Conservation (phyloP, 2,888 invertebrate species). For the Leucophenga montana region DNA sequence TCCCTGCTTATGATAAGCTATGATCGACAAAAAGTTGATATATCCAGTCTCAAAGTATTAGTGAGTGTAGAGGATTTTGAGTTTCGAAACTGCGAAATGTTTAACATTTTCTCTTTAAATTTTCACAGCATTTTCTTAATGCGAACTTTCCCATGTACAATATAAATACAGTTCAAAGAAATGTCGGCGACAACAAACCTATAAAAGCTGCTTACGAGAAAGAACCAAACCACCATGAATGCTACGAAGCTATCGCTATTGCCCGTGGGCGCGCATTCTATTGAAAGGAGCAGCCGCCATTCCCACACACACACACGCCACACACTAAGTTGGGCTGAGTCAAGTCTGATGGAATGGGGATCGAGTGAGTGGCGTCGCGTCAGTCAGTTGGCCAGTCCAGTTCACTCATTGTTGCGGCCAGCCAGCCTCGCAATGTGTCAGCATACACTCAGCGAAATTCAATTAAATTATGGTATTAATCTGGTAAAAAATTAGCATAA, state of each 20-base stretch:
- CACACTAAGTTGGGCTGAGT: not conserved
- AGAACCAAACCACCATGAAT: too few species aligned
- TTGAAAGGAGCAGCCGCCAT: constrained; percentile 54
- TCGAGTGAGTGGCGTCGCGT: not conserved
- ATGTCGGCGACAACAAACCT: constrained; percentile 9
- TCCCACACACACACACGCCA: constrained; percentile 31
- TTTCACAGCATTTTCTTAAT: not conserved
- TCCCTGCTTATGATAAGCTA: too few species aligned
- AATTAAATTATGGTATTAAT: too few species aligned
- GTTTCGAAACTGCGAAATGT: too few species aligned
- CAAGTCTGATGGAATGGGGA: not conserved
- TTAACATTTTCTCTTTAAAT: too few species aligned
- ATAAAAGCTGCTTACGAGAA: constrained; percentile 3
- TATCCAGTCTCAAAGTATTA: too few species aligned
- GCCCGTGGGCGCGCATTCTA: constrained; percentile 53
- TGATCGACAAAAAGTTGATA: too few species aligned
- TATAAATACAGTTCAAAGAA: not conserved
- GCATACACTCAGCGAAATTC: constrained; percentile 30
- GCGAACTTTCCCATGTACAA: not conserved
- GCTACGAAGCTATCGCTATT: constrained; percentile 9
- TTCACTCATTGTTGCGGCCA: not conserved
- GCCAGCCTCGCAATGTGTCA: constrained; percentile 52
- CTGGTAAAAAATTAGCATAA: too few species aligned
- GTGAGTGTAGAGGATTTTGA: too few species aligned
- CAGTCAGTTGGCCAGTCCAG: constrained; percentile 3